Base-by-base conservation (phyloP, 2,113 vertebrate species). In the Archocentrus centrarchus region DNA sequence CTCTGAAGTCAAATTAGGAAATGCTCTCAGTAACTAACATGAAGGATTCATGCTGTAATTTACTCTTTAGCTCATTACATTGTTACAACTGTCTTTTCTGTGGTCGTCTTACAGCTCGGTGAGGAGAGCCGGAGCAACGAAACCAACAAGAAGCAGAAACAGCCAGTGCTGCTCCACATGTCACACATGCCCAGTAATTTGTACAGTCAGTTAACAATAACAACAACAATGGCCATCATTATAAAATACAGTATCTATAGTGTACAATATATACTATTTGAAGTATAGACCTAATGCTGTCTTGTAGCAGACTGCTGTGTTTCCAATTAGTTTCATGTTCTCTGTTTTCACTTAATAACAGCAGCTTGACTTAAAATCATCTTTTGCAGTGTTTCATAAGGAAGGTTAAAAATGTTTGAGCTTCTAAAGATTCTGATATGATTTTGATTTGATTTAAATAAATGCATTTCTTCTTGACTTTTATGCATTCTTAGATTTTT, bases 1-100 rank as follows among this genome's bases (percentile, higher is more conserved):
- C 44, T 85, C 80, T 68, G n/a, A 80, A 55, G 17, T 88, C 62
- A 73, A 70, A 63, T 2, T 2, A 68, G 55, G 27, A 61, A 6
- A 24, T 59, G 2, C 47, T 55, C 11, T 10, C 4, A 63, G 59
- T 78, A 59, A 77, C 18, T 37, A 3, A 14, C 20, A 44, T 64
- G 18, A 55, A 55, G 30, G 61, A 13, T 55, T 32, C 20, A 62
- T 63, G 3, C 20, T 63, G 35, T 63, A 32, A 63, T 63, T 37
- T 63, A 63, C 13, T 39, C 32, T 63, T 63, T 63, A 63, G 61
- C 32, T 39, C 61, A 63, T 63, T n/a, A n/a, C 4, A 39, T 63
- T 39, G 61, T 37, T 39, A n/a, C 18, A 63, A n/a, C 37, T 39
- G 35, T 3, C 20, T 37, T 13, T 61, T 62, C 13, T 47, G 44